Base-by-base conservation (phyloP, 2,888 invertebrate species). In the Athalia cordata region DNA sequence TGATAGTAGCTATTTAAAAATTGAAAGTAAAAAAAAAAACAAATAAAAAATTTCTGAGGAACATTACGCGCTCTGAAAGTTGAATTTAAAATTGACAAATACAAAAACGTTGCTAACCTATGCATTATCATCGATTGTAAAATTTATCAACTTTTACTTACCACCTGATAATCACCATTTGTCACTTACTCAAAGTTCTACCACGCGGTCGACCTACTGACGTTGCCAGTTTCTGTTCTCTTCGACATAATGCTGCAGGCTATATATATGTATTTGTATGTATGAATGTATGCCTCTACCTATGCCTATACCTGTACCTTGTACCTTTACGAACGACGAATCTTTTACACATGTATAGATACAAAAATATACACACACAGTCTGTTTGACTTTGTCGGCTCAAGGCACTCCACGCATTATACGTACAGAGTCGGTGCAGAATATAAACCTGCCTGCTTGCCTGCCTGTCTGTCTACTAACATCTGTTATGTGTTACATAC, bases 151-250 rank as follows among this genome's bases (percentile, higher is more conserved):
- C 72, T 72, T 45, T 57, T 47, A 72, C 72, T 72, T 72, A 72
- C 29, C 29, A 29, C 29, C 29, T 2, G 2, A 29, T 2, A 29
- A 29, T 29, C 29, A 29, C 29, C 29, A 29, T 29, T 29, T 29
- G 29, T 59, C 72, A 72, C 72, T 72, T 72, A 72, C 57, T 72
- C 57, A 15, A 47, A 29, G 15, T 15, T 52, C 62, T 62, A 75
- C 75, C 49, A 49, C 59, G 62, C 75, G 75, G 50, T 64, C 75
- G 75, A 75, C 75, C 62, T 75, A 75, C 75, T 75, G 50, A 61
- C 61, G 75, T 75, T 29, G 62, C 45, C 72, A 61, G 75, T 62
- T 52, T 75, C 75, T 75, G 72, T 47, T 62, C 75, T 75, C 75
- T 61, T 75, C 29, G 29, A 29, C 29, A 29, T 75, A 62, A 62